phyloP scores from a whole-genome alignment of 2,888 invertebrate species.

The Drosophila hawaiiensis region DNA sequence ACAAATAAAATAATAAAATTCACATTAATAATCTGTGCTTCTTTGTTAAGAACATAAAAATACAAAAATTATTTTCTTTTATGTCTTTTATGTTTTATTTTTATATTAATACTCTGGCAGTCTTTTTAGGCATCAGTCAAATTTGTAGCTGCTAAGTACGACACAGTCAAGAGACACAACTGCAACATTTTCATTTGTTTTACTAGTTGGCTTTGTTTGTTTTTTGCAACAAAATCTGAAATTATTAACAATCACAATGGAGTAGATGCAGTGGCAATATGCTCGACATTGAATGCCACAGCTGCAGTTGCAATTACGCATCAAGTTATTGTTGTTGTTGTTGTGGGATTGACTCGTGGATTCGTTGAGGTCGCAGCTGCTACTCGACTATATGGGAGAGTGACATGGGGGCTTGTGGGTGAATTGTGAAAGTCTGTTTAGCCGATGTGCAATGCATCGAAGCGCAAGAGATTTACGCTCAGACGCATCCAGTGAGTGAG shows the following conservation, averaged over 20 bases:
- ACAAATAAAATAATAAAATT: background rate
- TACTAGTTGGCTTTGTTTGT: background rate
- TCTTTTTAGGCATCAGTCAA: background rate
- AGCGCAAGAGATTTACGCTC: slow-evolving; percentile 72
- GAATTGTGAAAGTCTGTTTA: slow-evolving; percentile 62
- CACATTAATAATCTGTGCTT: background rate
- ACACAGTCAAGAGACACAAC: background rate
- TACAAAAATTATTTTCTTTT: background rate
- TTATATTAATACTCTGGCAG: background rate
- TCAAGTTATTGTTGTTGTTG: slow-evolving; percentile 10
- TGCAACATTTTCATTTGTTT: background rate
- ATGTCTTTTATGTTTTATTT: background rate
- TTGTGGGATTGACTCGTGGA: slow-evolving; percentile 12
- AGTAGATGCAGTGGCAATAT: slow-evolving; percentile 39
- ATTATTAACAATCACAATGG: slow-evolving; percentile 74
- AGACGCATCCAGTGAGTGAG: slow-evolving; percentile 67
- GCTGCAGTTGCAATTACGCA: slow-evolving; percentile 45
- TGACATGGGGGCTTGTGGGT: background rate
- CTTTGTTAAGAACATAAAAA: background rate
- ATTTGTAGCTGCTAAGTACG: background rate
- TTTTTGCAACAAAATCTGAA: slow-evolving; percentile 53
- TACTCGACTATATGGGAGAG: background rate
- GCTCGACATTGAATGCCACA: slow-evolving; percentile 50
- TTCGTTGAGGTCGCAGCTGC: slow-evolving; percentile 9
- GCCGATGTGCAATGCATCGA: slow-evolving; percentile 61